These are phyloP conservation scores for Apostichopus californicus DNA, from an alignment of 35 echinoderm and acorn worm species.

Conservation along the genomic window DNA sequence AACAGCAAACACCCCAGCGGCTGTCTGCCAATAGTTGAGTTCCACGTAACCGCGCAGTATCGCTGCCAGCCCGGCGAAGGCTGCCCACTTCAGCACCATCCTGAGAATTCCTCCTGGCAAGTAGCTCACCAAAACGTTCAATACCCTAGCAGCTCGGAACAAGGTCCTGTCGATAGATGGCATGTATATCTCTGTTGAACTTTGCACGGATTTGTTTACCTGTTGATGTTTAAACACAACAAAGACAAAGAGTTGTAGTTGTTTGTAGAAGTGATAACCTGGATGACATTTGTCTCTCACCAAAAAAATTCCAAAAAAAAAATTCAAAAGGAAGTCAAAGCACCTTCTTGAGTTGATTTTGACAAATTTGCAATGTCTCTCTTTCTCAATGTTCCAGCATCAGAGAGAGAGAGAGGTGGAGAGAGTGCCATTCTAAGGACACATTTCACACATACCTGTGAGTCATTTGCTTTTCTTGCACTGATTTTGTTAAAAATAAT, in stretches of 20 bases:
- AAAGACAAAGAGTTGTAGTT: neutral
- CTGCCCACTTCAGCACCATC: conserved; percentile 64
- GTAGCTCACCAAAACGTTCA: conserved; percentile 8
- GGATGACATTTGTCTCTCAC: no score
- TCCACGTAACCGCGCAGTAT: conserved; percentile 63
- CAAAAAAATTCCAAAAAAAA: no score
- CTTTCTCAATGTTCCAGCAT: no score
- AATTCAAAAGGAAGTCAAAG: no score
- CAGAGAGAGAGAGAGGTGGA: no score
- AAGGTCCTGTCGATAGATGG: conserved; percentile 29
- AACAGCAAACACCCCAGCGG: conserved; percentile 50
- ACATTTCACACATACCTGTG: no score
- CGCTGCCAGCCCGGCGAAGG: conserved; percentile 68
- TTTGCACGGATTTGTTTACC: neutral
- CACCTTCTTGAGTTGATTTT: no score
- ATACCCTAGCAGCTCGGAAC: conserved; percentile 37
- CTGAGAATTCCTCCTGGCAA: neutral
- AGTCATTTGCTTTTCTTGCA: no score
- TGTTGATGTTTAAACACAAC: neutral
- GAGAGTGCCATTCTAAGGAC: no score
- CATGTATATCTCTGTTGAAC: conserved; percentile 21
- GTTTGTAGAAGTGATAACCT: no score
- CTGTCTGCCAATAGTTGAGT: conserved; percentile 57
- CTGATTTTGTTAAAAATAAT: no score
- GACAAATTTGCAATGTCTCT: no score